Conservation (phyloP, 2,888 invertebrate species). For the Cheilosia scutellata region DNA sequence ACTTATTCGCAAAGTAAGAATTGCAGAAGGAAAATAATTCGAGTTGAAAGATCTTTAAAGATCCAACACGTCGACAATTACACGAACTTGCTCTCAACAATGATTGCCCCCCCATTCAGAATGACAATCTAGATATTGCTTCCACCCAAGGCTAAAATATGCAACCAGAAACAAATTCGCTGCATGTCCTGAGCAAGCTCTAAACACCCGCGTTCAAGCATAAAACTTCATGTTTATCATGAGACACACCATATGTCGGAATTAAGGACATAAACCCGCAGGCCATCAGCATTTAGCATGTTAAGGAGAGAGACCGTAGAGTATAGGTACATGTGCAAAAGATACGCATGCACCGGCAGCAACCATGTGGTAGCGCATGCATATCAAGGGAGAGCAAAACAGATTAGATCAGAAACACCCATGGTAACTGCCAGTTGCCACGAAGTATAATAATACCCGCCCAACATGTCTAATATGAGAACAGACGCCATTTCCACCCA, state of each 20-base stretch:
- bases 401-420: conserved; percentile 67
- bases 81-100: background rate
- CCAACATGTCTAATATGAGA: conserved; percentile 21
- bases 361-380: conserved; percentile 49
- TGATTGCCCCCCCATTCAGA: conserved; percentile 13
- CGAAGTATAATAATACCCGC: conserved; percentile 40
- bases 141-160: conserved; percentile 42
- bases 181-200: conserved; percentile 51
- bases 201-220: conserved; percentile 51
- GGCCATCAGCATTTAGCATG: conserved; percentile 60
- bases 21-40: no score
- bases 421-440: conserved; percentile 70
- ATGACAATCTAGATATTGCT: conserved; percentile 42
- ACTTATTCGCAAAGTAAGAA: no score
- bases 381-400: conserved; percentile 51
- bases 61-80: background rate
- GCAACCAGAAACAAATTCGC: conserved; percentile 66
- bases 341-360: conserved; percentile 55
- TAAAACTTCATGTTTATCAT: conserved; percentile 70
- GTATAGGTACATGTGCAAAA: conserved; percentile 20
- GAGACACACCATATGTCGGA: conserved; percentile 69
- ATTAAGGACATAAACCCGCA: conserved; percentile 69
- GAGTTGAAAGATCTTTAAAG: background rate
- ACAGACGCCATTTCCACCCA: background rate
- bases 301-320: background rate